Evolutionary conservation across 2,113 vertebrate species (phyloP), one percentile per base, ranked within the genome.

Genomic region (Amphilophus citrinellus): DNA sequence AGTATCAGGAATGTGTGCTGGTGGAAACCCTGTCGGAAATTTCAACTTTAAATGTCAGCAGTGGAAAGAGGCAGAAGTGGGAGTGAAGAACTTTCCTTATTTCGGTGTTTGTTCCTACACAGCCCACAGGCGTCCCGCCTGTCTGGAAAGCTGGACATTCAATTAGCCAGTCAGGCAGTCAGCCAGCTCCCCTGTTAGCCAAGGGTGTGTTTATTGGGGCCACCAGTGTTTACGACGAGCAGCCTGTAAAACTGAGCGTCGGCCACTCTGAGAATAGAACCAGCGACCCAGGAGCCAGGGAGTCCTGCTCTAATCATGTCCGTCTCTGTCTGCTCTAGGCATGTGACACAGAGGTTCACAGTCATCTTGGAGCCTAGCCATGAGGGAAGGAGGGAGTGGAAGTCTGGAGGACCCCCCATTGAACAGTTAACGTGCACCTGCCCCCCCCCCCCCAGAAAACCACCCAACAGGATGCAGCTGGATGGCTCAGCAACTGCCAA

Each of bases 311-410:
- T 95, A 86, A 95, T 77, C 85, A n/a, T 71, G 44, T 82, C 87
- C 73, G 73, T 85, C 82, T 73, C 77, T 76, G 57, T 90, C 84
- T 89, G 65, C 83, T 75, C 79, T 32, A 96, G 96, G 91, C 87
- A 96, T 96, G 96, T 96, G 92, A 96, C 80, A 15, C 44, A 27
- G 78, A 66, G 83, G 82, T 79, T 79, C 37, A 39, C 60, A 77
- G 85, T 82, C 85, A 18, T 58, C 79, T 56, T 87, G 87, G 91
- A 91, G 83, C n/a, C 82, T 18, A 88, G 88, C 88, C 84, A 68
- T 56, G 77, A 85, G 27, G 68, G 84, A 86, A 77, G 84, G 80
- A 86, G 68, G 77, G 86, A 82, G 80, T 82, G 84, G 68, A 88
- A 37, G 90, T 80, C 82, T 82, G 83, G 57, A 84, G 83, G 61